Base-by-base conservation (phyloP, 1,140 invertebrate genomes). In the Copidosoma floridanum region DNA sequence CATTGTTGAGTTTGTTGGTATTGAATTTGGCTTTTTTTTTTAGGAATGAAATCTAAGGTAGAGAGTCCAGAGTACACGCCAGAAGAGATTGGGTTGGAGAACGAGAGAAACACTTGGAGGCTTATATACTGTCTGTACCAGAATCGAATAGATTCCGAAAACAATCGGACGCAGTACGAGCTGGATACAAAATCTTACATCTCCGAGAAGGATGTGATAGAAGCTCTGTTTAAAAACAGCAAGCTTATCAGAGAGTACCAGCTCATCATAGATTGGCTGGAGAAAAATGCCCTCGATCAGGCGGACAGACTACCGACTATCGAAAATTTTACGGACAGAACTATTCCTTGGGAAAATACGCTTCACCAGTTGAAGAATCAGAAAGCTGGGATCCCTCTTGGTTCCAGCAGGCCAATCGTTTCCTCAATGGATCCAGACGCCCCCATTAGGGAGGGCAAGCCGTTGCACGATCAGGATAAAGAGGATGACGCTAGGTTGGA, bases 401-500 rank as follows among this genome's bases (percentile, higher is more conserved):
- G 69, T 12, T 84, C 82, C 26, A 78, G 79, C 1, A 77, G 84
- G 44, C 81, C 84, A 54, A 81, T 92, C 48, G 86, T 94, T 0
- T 85, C 86, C 12, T 85, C 86, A 65, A 79, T 98, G 67, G 95
- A 99, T 81, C 95, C 95, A n/a, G 95, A 98, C 87, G 94, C 94
- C 29, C 89, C 92, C 0, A 79, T 87, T 20, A 82, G 93, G 57
- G 87, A 96, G 70, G 87, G 87, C 18, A 88, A 85, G 72, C 85
- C 85, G 21, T 79, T 98, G 16, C 94, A 97, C 79, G 89, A 94
- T 71, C 80, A 97, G 48, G 95, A 98, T 75, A 84, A 83, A 70
- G 90, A 95, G 76, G 94, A 97, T 83, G 94, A 97, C 69, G 81
- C 83, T 57, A 82, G 90, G 65, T 75, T 97, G 2, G 76, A 89